A percentile compares a stretch with the other conserved stretches of the same genome.
These are phyloP conservation scores for Neolamprologus caudopunctatus DNA, from an alignment of 2,113 vertebrate genomes.

Conservation along the genomic window DNA sequence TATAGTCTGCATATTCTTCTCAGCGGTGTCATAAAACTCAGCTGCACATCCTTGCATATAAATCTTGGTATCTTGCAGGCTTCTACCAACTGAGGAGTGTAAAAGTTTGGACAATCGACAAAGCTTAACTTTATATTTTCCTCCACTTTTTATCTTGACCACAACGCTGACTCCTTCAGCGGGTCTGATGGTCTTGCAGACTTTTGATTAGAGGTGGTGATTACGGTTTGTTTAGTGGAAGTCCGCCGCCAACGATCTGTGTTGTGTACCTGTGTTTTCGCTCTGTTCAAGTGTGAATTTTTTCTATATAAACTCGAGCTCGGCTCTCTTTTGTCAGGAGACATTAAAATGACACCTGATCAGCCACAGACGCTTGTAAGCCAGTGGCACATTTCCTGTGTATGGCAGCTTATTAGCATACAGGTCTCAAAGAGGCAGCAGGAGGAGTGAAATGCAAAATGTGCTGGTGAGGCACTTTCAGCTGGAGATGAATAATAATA, in stretches of 20 bases:
- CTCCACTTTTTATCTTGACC: not conserved
- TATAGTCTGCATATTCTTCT: not conserved
- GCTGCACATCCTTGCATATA: not conserved
- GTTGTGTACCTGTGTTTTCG: not conserved
- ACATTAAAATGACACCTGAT: slow-evolving; percentile 34
- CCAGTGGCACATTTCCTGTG: not conserved
- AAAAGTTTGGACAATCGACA: not conserved
- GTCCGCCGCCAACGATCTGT: not conserved
- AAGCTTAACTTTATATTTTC: not conserved
- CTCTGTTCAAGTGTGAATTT: not conserved
- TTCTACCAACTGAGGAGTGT: not conserved
- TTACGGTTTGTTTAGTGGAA: not conserved
- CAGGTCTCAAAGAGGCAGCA: not conserved
- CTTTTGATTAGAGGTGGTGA: not conserved
- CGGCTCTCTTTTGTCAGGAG: not conserved
- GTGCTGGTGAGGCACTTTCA: not conserved
- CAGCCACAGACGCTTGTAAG: not conserved
- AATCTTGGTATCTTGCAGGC: not conserved
- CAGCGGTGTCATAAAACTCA: not conserved
- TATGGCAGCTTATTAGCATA: not conserved
- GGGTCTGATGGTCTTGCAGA: not conserved
- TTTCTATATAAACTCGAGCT: not conserved
- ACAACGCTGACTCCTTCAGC: not conserved
- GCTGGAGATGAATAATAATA: not conserved
- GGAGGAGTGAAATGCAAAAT: not conserved